Base-by-base conservation (phyloP, 2,113 vertebrate genomes). In the Zosterops japonicus region DNA sequence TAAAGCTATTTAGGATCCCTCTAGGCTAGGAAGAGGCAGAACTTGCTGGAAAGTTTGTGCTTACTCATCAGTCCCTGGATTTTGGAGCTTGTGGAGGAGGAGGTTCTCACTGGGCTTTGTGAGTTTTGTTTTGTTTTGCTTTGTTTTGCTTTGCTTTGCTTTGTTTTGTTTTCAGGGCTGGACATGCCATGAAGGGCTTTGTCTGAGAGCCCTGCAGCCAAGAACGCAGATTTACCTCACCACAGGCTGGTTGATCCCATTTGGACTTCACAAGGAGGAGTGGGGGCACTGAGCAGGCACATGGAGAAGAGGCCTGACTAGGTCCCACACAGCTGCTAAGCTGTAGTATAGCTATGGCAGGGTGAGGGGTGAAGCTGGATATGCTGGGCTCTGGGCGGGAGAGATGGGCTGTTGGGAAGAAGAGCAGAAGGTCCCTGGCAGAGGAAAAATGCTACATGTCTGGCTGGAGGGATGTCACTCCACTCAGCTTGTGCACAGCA, bases 21-120 rank as follows among this genome's bases (percentile, higher is more conserved):
- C 36, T 68, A 87, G 88, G 85, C 85, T 92, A 93, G 64, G 59
- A 96, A 96, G 83, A 94, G 49, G 52, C 35, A 94, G 95, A 97
- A 94, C 64, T 90, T 95, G 83, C 68, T 95, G 86, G 77, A 96
- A 96, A 93, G 56, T 41, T 90, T 5, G 2, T 83, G 56, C 80
- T 91, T 88, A 87, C 44, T 96, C 94, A 95, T 76, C 80, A 87
- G 77, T 84, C 49, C 22, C 23, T 64, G 72, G 11, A 84, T 76
- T 89, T 84, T 79, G 44, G 53, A 93, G 69, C 29, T 70, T 70
- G 63, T 88, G 71, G 68, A 90, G 46, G 55, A 93, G 67, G 56
- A 93, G 72, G n/a, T 84, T 96, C 83, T 95, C 83, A 87, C 69
- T 89, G 68, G 63, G 28, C n/a, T 87, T 94, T 92, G 49, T 79